Base-by-base conservation (phyloP, 2,797 vertebrate genomes). In the Anguilla anguilla region DNA sequence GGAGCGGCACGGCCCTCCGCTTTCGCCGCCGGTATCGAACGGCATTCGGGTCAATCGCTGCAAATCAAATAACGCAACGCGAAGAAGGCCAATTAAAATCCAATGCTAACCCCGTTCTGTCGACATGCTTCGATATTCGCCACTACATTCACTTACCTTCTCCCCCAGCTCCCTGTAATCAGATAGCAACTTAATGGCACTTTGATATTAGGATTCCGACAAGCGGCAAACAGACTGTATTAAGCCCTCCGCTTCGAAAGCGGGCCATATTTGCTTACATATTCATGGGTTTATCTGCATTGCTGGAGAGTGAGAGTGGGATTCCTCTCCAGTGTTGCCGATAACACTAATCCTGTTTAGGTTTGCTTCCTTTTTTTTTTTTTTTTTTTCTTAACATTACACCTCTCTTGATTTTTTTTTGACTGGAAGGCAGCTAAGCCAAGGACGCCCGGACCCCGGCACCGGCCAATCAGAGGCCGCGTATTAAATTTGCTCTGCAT, bases 341-440 rank as follows among this genome's bases (percentile, higher is more conserved):
- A 96, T 96, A 95, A 93, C 89, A 35, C 91, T 95, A 95, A 96
- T 96, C 95, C 95, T 95, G 94, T 97, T 96, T 95, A 94, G 84
- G 88, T 92, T 89, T 86, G 90, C 89, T n/a, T 83, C 74, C 35
- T 64, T 83, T 53, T 90, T 89, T 91, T 91, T 61, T 84, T 35
- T 57, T 57, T 57, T 84, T 91, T 74, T 90, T 89, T 90, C 87
- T 89, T 84, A 89, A 89, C 87, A 91, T 90, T 94, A 94, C 91
- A 91, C 91, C 91, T 91, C 90, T 90, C 77, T 89, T 89, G 93
- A 91, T 69, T 85, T 84, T 91, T 74, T 85, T 84, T 91, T 74
- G 67, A 94, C 93, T 95, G 94, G 92, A 94, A 96, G 94, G 94
- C 92, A 88, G 87, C 87, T 90, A 84, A 86, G 69, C 17, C 1